A percentile compares a stretch with the other conserved stretches of the same genome.
Evolutionary conservation across 2,113 vertebrate genomes (phyloP).

Genomic region (Zapornia atra): DNA sequence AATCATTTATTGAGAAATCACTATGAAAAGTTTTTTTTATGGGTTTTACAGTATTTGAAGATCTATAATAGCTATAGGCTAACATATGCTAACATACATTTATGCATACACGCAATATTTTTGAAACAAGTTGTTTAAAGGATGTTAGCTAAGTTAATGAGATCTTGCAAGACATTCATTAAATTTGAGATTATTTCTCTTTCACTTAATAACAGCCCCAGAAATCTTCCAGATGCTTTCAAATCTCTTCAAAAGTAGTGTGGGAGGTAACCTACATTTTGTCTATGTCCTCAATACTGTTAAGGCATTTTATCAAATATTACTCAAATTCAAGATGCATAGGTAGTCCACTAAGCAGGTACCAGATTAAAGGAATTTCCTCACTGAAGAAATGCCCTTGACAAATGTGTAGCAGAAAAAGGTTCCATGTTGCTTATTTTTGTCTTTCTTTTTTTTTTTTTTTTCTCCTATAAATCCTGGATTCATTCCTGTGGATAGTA

Average conservation of each 20-base stretch:
- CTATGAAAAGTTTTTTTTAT: neutral
- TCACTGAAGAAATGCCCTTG: neutral
- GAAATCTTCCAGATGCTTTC: neutral
- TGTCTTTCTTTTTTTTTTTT: neutral
- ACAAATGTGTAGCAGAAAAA: neutral
- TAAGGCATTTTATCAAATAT: neutral
- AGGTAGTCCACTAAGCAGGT: neutral
- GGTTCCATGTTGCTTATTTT: neutral
- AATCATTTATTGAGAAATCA: neutral
- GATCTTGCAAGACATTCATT: neutral
- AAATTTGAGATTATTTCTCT: neutral
- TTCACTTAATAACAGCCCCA: neutral
- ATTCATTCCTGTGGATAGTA: neutral
- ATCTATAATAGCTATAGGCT: no score
- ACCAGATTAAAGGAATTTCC: neutral
- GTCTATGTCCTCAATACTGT: accelerated
- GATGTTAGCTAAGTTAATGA: neutral
- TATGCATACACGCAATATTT: neutral
- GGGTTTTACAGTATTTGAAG: neutral
- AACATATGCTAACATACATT: neutral
- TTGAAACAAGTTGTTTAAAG: neutral
- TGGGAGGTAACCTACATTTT: neutral
- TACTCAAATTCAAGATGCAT: neutral
- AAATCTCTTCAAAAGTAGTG: accelerated
- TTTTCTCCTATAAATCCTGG: neutral